These are phyloP conservation scores for Atta colombica DNA, from an alignment of 1,140 invertebrate species.

Conservation along the genomic window DNA sequence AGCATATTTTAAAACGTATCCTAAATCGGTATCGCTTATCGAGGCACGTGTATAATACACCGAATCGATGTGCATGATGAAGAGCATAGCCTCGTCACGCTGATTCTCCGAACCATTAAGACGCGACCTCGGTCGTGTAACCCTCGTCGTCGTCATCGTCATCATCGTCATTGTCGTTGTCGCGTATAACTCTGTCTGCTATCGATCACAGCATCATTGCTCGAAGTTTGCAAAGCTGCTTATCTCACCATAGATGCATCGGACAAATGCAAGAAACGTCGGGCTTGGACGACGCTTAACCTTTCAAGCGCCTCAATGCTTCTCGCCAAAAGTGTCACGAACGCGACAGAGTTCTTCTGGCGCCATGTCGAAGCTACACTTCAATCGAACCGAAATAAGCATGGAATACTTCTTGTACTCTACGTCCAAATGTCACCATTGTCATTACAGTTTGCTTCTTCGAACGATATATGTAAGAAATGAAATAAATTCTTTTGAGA, in stretches of 20 bases:
- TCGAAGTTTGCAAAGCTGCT: conserved; percentile 56
- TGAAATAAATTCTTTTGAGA: neutral
- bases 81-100: conserved; percentile 44
- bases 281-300: conserved; percentile 54
- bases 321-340: conserved; percentile 50
- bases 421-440: neutral
- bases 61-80: conserved; percentile 22
- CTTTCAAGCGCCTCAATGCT: conserved; percentile 39
- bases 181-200: conserved; percentile 60
- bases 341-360: conserved; percentile 48
- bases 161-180: neutral
- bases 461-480: neutral
- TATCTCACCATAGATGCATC: conserved; percentile 64
- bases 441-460: neutral
- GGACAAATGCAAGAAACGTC: conserved; percentile 52
- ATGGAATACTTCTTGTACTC: conserved; percentile 21
- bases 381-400: conserved; percentile 44
- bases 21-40: conserved; percentile 18
- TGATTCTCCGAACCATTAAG: conserved; percentile 73
- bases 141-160: conserved; percentile 55
- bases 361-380: conserved; percentile 41
- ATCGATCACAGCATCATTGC: conserved; percentile 68
- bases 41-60: conserved; percentile 10
- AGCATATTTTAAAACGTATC: neutral
- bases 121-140: conserved; percentile 62